These are phyloP conservation scores for Gobio occitaniae DNA, from an alignment of 2,797 vertebrate species.

Conservation along the genomic window DNA sequence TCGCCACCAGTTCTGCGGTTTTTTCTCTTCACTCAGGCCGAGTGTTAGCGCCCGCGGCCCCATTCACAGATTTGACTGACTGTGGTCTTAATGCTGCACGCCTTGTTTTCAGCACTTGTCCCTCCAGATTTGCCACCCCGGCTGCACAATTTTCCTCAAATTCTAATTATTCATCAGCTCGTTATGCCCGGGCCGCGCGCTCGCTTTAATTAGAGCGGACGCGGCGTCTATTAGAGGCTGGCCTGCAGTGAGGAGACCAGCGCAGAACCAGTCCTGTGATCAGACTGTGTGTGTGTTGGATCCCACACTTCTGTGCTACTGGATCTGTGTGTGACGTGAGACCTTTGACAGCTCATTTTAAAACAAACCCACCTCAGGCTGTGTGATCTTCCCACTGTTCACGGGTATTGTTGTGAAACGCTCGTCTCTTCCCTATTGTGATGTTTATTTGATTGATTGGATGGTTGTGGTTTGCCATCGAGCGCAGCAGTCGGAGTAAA, in stretches of 20 bases:
- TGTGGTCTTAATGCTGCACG: slow-evolving; percentile 90
- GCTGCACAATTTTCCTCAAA: slow-evolving; percentile 85
- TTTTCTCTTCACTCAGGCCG: slow-evolving; percentile 82
- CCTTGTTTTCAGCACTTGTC: slow-evolving; percentile 96
- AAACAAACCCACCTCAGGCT: neutral
- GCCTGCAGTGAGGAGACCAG: slow-evolving; percentile 82
- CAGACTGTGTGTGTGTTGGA: neutral
- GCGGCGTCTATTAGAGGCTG: slow-evolving; percentile 76
- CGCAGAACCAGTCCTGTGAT: slow-evolving; percentile 78
- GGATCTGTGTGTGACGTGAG: neutral
- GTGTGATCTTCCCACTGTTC: neutral
- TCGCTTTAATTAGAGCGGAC: slow-evolving; percentile 81
- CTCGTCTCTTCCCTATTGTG: neutral
- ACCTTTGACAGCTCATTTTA: neutral
- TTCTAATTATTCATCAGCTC: slow-evolving; percentile 90
- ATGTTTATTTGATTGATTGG: neutral
- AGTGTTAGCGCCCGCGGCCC: slow-evolving; percentile 86
- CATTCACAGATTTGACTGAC: slow-evolving; percentile 91
- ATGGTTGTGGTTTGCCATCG: neutral
- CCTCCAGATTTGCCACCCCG: slow-evolving; percentile 92
- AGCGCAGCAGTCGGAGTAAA: neutral
- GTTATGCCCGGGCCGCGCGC: slow-evolving; percentile 75
- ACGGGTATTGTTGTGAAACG: neutral
- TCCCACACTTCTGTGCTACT: neutral
- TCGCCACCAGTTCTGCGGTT: slow-evolving; percentile 84